Base-by-base conservation (phyloP, 2,888 invertebrate species). In the Clostera curtula region DNA sequence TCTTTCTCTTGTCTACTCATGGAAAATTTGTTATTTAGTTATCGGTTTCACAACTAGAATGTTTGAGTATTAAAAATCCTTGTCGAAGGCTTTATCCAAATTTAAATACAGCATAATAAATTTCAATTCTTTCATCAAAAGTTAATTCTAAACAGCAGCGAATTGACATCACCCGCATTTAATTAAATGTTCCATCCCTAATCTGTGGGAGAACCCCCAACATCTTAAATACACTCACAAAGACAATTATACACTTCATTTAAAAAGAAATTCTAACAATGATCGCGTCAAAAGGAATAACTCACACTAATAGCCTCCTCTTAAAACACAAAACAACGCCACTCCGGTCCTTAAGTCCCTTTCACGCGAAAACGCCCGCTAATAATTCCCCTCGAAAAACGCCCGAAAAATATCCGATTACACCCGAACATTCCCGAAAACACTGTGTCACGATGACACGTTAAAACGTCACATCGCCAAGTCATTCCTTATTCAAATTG, bases 381-480 rank as follows among this genome's bases (percentile, higher is more conserved):
- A 67, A 75, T 76, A 77, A 75, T 75, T 69, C 58, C 49, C 49
- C 59, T 60, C 30, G 38, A 36, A 47, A 34, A 43, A 50, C 41
- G 40, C 37, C 43, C 39, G 37, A 40, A 26, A 28, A 29, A 51
- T 40, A 40, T 37, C 42, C 40, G 37, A 42, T 25, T 27, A 28
- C 22, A 28, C 31, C 43, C 47, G 49, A 47, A 21, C 31, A 20
- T 34, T 13, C 23, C 16, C 39, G 40, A 50, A 40, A 49, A 25
- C 49, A 58, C 56, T 20, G 15, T 49, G 68, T 76, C 74, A 77
- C 32, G 46, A 43, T 77, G 76, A 79, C 64, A 37, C 30, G 19
- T 41, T 51, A 36, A 40, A 49, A 50, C 60, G 54, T 55, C 60
- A 59, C 29, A 47, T 48, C 43, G 62, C 56, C 52, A 59, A 69